Percentiles rank a stretch among this genome's conserved stretches.
Evolutionary conservation across 2,113 vertebrate species (phyloP).

Genomic region (Campylorhamphus procurvoides): DNA sequence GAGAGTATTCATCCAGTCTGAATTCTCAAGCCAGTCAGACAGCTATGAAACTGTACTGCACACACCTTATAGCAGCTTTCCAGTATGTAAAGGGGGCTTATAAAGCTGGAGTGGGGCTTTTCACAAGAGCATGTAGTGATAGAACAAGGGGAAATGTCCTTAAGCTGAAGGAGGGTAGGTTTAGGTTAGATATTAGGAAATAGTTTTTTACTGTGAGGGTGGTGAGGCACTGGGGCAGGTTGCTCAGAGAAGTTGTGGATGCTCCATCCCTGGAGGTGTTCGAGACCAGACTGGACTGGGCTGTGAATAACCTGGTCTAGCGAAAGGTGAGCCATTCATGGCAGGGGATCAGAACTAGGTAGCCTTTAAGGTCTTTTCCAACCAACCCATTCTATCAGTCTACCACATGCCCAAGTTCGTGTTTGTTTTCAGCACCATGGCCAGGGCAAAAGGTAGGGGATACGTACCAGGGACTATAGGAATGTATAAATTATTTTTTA

Average conservation of each 20-base stretch:
- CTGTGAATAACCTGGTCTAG: background rate
- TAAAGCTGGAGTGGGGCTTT: background rate
- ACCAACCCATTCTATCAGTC: background rate
- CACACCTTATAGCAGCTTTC: background rate
- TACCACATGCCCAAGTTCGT: accelerated
- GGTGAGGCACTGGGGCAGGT: no score
- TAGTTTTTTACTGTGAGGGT: background rate
- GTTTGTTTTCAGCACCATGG: constrained; percentile 52
- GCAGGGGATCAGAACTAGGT: background rate
- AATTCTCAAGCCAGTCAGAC: background rate
- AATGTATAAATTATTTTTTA: background rate
- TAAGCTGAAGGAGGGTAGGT: background rate
- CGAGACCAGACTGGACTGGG: background rate
- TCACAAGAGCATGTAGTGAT: background rate
- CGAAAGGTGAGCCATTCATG: background rate
- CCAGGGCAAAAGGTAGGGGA: background rate
- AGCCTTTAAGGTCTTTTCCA: background rate
- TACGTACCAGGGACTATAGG: accelerated
- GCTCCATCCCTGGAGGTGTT: background rate
- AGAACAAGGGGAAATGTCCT: background rate
- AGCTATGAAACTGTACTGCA: background rate
- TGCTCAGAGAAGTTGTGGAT: background rate
- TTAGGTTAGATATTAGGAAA: background rate
- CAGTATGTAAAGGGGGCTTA: background rate
- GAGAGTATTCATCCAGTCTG: background rate